Percentiles rank a stretch among this genome's conserved stretches.
These are phyloP conservation scores for Euura lappo DNA, from an alignment of 1,140 invertebrate species.

Conservation along the genomic window DNA sequence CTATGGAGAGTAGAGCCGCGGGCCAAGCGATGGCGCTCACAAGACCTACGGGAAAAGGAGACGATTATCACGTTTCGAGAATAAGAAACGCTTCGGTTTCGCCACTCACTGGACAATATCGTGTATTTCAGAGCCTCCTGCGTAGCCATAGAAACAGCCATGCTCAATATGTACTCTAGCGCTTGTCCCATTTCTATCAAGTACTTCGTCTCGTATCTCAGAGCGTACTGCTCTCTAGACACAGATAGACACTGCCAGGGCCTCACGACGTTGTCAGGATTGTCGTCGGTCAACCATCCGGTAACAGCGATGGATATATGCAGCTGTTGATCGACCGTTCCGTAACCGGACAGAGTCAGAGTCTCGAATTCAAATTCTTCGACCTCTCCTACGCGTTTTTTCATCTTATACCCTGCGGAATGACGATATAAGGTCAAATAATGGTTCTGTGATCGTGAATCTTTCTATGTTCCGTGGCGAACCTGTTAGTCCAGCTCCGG, in stretches of 20 bases:
- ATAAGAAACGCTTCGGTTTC: neutral
- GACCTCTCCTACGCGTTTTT: slow-evolving; percentile 73
- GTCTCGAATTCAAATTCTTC: slow-evolving; percentile 74
- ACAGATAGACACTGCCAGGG: slow-evolving; percentile 69
- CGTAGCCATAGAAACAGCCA: slow-evolving; percentile 71
- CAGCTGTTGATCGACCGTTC: slow-evolving; percentile 56
- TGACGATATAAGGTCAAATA: slow-evolving; percentile 13
- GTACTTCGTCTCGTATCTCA: slow-evolving; percentile 75
- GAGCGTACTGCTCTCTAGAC: slow-evolving; percentile 73
- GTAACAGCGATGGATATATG: slow-evolving; percentile 73
- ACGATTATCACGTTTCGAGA: slow-evolving; percentile 7
- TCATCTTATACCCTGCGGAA: slow-evolving; percentile 72
- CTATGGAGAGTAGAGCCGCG: slow-evolving; percentile 66
- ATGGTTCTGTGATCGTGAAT: slow-evolving; percentile 8
- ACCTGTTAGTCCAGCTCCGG: slow-evolving; percentile 72
- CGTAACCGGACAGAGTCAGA: slow-evolving; percentile 46
- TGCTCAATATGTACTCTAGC: slow-evolving; percentile 69
- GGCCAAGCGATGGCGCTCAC: slow-evolving; percentile 76
- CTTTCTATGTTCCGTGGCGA: slow-evolving; percentile 1
- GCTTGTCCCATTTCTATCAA: slow-evolving; percentile 70
- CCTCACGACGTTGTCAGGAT: slow-evolving; percentile 57
- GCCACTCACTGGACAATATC: slow-evolving; percentile 66
- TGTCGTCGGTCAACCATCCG: slow-evolving; percentile 68
- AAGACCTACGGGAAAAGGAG: slow-evolving; percentile 59
- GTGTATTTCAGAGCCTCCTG: slow-evolving; percentile 80